Base-by-base conservation (phyloP, 2,797 vertebrate genomes). In the Triplophysa yarkandensis region DNA sequence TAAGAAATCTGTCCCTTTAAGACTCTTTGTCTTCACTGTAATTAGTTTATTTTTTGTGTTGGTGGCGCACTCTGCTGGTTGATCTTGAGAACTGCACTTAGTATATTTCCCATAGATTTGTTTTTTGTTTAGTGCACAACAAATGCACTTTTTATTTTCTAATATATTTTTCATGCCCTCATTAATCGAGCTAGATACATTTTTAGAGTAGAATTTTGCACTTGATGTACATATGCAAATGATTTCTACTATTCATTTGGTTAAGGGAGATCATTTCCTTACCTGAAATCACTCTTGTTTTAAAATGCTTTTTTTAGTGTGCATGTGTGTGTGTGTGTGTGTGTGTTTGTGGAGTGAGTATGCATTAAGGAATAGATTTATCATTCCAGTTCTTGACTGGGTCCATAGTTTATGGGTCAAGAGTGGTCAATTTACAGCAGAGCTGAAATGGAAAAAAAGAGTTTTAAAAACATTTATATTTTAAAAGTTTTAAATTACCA, bases 31-130 rank as follows among this genome's bases (percentile, higher is more conserved):
- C 8, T 44, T 43, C 14, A 14, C 34, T 41, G 60, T 41, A 6
- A 50, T 21, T 25, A 9, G 19, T 34, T 30, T 62, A 25, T 41
- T 71, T 4, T 55, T 66, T 1, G 14, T 23, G 17, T 43, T 32
- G 25, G 62, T 78, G 48, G 78, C 75, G 73, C 83, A 85, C 83
- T 78, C 90, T 90, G 76, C 81, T 89, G 91, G 83, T 50, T 0
- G 16, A 55, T 5, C 14, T 17, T 6, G 39, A 55, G 75, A 54
- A 77, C 76, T 70, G 71, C 77, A 27, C 11, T 48, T 70, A 70
- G 41, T 50, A 55, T 23, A 2, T 30, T 28, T 34, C 25, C 27
- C 63, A 8, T 25, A 9, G 32, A 9, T 71, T 44, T 27, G 4
- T 13, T 43, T 34, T 13, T 13, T 2, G 36, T 10, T 54, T 55